Evolutionary conservation across 2,113 vertebrate genomes (phyloP).

Genomic region (Dicaeum eximium): DNA sequence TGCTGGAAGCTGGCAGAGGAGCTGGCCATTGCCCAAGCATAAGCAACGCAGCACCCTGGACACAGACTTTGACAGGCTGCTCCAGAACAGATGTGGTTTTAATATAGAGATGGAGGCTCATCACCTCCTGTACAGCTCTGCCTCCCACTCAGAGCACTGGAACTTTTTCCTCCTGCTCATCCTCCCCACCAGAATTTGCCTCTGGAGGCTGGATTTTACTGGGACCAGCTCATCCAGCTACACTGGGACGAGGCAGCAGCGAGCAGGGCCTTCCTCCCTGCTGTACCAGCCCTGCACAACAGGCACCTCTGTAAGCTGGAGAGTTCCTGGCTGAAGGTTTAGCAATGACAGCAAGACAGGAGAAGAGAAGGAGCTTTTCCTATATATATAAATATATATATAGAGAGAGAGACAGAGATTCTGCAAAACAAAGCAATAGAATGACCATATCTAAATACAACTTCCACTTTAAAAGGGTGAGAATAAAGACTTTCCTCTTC

Average conservation of each 20-base stretch:
- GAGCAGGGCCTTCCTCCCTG: neutral
- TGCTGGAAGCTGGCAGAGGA: neutral
- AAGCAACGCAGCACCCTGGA: neutral
- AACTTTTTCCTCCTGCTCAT: neutral
- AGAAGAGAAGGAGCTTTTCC: neutral
- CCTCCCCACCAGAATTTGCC: neutral
- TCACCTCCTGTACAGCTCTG: neutral
- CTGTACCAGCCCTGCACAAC: neutral
- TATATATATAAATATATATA: neutral
- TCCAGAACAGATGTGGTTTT: neutral
- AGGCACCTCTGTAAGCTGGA: neutral
- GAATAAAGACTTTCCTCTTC: neutral
- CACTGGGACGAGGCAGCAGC: accelerated
- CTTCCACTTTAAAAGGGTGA: neutral
- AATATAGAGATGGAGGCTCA: neutral
- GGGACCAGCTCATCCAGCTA: neutral
- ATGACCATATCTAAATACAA: neutral
- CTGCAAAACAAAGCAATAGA: neutral
- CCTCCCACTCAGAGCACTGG: neutral
- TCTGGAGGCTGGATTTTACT: neutral
- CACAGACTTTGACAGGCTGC: neutral
- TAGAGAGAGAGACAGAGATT: neutral
- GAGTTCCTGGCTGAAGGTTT: neutral
- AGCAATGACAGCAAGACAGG: neutral
- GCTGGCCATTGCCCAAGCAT: neutral